Evolutionary conservation across 2,797 vertebrate species (phyloP), one percentile per base, ranked within the genome.

Genomic region (Pristis pectinata): DNA sequence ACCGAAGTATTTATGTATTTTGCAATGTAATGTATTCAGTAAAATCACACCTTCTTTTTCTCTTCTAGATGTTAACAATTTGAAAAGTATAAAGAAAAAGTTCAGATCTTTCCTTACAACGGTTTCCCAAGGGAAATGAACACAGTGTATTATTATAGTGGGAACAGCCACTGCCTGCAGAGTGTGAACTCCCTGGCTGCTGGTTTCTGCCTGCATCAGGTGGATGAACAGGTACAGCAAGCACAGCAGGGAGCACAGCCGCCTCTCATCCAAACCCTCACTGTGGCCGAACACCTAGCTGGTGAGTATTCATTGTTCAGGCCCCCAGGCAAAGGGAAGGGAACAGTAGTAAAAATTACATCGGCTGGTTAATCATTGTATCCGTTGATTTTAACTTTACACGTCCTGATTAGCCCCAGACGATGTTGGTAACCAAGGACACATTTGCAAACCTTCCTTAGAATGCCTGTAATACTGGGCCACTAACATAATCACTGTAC

Each of bases 251-350:
- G 95, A 37, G 94, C 95, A 17, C 95, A 97, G 4, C n/a, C 96
- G 0, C 95, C 95, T 0, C 27, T 89, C 11, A 27, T 95, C 77
- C 96, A 97, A 92, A 95, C 96, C 1, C 95, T 97, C 4, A 97
- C 97, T 24, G 96, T 97, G 94, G 97, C 97, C 0, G 97, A 98
- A 96, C 97, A 97, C 56, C 96, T 98, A 94, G 97, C 98, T 96
- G 98, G 98, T 98, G 92, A 94, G 95, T 91, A 19, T 89, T 64
- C 34, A 89, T 89, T 59, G 15, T 61, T n/a, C 53, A 53, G 83
- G 53, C 30, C n/a, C 34, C 2, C 10, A 22, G 34, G 30, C 56
- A 89, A 15, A n/a, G 56, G 6, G 4, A n/a, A 61, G 85, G 5
- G 5, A 61, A 9, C 6, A 1, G n/a, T 5, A 61, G 5, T 9